These are phyloP conservation scores for Lomographa bimaculata DNA, from an alignment of 2,888 invertebrate species.

Conservation along the genomic window DNA sequence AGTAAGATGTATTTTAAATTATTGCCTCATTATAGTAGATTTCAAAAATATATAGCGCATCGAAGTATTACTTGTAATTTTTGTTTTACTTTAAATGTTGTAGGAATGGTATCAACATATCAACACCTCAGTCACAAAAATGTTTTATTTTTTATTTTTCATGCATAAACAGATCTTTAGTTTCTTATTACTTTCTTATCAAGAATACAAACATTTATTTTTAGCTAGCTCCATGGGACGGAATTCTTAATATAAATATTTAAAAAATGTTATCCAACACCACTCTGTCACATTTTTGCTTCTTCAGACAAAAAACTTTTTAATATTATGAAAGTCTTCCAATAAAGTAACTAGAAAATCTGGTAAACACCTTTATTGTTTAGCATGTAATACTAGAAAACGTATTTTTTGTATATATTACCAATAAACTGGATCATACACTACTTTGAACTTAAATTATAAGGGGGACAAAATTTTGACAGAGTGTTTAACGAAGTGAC, in stretches of 20 bases:
- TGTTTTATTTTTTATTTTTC: neutral
- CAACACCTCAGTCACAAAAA: neutral
- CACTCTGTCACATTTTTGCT: neutral
- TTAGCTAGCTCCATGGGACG: neutral
- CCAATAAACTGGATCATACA: neutral
- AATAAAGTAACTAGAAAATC: neutral
- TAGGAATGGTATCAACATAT: neutral
- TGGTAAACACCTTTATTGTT: neutral
- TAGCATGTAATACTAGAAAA: neutral
- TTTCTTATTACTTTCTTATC: neutral
- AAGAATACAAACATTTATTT: neutral
- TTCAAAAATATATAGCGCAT: neutral
- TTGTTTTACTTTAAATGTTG: slow-evolving; percentile 20
- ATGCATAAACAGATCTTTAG: neutral
- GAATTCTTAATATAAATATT: neutral
- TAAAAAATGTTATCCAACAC: neutral
- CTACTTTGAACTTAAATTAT: neutral
- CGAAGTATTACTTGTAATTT: slow-evolving; percentile 9
- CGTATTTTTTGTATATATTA: too few species aligned
- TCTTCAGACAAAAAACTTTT: neutral
- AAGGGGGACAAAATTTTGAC: neutral
- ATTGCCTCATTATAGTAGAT: neutral
- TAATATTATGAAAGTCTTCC: neutral
- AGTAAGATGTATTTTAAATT: neutral
- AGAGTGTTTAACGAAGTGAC: too few species aligned